Conservation (phyloP, 2,113 vertebrate genomes). For the Tylochromis polylepis region DNA sequence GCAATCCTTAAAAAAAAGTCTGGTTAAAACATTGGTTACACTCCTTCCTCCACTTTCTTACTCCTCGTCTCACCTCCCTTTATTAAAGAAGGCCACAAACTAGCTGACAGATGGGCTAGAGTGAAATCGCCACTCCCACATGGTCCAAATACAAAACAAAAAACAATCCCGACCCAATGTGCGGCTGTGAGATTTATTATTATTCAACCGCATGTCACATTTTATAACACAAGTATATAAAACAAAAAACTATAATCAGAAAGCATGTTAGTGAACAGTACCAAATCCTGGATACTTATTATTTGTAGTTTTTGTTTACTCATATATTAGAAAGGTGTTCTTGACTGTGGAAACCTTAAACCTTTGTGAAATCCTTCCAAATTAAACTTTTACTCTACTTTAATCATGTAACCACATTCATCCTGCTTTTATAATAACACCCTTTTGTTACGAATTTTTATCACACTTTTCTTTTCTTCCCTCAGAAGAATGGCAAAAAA, state of each 20-base stretch:
- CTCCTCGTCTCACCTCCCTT: background rate
- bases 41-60: background rate
- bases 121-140: background rate
- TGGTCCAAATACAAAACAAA: background rate
- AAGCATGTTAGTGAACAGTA: background rate
- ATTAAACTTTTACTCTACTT: background rate
- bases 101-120: background rate
- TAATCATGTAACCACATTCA: background rate
- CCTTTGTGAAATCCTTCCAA: background rate
- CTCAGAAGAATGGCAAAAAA: fast-evolving
- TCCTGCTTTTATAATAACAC: background rate
- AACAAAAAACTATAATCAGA: background rate
- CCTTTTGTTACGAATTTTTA: background rate
- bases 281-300: fast-evolving
- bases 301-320: background rate
- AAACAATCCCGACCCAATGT: background rate
- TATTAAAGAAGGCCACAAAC: background rate
- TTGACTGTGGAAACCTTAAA: background rate
- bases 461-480: background rate
- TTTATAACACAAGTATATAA: background rate
- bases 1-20: too few relatives aligned
- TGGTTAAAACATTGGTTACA: background rate
- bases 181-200: background rate
- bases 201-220: background rate
- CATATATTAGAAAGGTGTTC: background rate